phyloP scores from a whole-genome alignment of 2,113 vertebrate genomes.

The Puma concolor region DNA sequence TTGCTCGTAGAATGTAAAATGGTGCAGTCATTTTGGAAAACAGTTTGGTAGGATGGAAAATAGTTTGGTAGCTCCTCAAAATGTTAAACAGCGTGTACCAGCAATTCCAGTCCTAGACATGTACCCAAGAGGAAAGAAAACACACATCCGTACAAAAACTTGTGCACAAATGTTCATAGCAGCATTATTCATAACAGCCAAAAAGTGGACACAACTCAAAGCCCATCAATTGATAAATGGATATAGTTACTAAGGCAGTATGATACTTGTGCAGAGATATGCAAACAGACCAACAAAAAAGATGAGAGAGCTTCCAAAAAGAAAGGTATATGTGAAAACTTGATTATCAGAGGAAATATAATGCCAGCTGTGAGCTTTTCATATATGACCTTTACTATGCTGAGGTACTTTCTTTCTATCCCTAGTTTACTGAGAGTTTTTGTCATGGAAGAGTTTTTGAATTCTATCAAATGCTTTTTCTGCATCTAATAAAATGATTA shows the following conservation, averaged over 20 bases:
- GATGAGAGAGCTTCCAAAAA: background rate
- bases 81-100: too few relatives aligned
- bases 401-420: background rate
- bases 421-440: background rate
- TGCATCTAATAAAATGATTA: background rate
- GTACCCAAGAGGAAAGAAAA: background rate
- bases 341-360: background rate
- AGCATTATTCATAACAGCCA: too few relatives aligned
- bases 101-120: background rate
- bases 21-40: too few relatives aligned
- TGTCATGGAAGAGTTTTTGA: background rate
- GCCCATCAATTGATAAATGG: background rate
- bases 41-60: too few relatives aligned
- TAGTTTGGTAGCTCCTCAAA: too few relatives aligned
- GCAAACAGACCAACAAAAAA: background rate
- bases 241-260: background rate
- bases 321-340: background rate
- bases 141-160: too few relatives aligned
- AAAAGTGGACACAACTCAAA: background rate
- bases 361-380: background rate
- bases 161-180: too few relatives aligned
- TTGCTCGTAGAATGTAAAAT: background rate
- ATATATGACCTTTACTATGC: background rate
- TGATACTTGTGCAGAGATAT: background rate
- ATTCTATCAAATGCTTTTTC: background rate